These are phyloP conservation scores for Indicator maculatus DNA, from an alignment of 2,113 vertebrate species.

Conservation along the genomic window DNA sequence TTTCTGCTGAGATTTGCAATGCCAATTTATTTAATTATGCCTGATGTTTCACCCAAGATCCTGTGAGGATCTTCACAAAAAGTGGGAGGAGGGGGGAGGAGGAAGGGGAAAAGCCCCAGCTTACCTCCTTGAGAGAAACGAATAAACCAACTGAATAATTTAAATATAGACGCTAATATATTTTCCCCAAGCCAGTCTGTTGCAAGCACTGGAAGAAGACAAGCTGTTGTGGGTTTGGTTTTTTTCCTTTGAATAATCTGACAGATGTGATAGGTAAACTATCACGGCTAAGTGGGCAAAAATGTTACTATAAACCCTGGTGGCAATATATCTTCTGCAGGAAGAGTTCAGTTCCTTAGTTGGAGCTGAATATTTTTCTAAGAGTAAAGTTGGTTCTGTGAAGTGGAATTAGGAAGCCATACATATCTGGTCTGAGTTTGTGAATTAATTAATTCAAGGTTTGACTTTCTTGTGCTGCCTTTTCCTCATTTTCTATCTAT, in stretches of 20 bases:
- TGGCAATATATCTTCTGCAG: slow-evolving; percentile 41
- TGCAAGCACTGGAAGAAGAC: slow-evolving; percentile 13
- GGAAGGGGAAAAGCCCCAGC: slow-evolving; percentile 32
- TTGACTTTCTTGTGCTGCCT: background rate
- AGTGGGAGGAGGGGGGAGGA: background rate
- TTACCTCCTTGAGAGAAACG: slow-evolving; percentile 30
- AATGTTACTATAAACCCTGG: slow-evolving; percentile 20
- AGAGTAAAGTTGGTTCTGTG: slow-evolving; percentile 6
- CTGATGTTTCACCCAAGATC: slow-evolving; percentile 51
- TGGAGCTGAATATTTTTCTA: slow-evolving; percentile 17
- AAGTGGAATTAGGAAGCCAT: slow-evolving; percentile 1
- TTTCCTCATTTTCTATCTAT: background rate
- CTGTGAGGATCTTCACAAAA: slow-evolving; percentile 35
- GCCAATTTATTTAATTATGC: slow-evolving; percentile 68
- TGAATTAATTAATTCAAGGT: slow-evolving; percentile 42
- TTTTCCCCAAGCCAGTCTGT: slow-evolving; percentile 8
- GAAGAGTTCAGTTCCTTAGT: slow-evolving; percentile 9
- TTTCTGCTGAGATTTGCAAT: slow-evolving; percentile 53
- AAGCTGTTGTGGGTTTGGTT: background rate
- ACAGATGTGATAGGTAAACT: slow-evolving; percentile 61
- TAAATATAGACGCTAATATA: slow-evolving; percentile 24
- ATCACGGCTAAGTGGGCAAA: slow-evolving; percentile 24
- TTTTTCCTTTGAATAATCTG: slow-evolving; percentile 37
- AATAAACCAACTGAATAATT: slow-evolving; percentile 36
- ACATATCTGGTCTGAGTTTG: background rate